These are phyloP conservation scores for Thomomys bottae DNA, from an alignment of 2,113 vertebrate genomes.

Conservation along the genomic window DNA sequence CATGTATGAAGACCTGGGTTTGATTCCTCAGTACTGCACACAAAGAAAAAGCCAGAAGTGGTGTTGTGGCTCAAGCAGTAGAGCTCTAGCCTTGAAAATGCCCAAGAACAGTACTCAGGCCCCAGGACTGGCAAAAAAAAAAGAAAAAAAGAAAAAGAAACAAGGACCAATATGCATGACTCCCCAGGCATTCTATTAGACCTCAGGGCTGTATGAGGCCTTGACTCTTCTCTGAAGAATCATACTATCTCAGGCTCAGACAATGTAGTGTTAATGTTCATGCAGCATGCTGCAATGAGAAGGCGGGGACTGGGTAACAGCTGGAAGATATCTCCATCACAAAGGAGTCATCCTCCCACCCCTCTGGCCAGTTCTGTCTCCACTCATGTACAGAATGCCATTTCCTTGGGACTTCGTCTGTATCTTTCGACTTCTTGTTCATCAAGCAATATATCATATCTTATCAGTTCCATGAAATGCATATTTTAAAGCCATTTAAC, in stretches of 20 bases:
- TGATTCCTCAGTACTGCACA: no score
- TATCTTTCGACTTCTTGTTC: slow-evolving; percentile 46
- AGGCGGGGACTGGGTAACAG: neutral
- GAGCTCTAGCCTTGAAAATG: no score
- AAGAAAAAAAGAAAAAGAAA: no score
- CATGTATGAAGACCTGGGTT: no score
- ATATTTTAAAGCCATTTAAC: slow-evolving; percentile 56
- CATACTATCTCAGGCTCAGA: neutral
- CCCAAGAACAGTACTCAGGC: no score
- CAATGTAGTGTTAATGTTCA: neutral
- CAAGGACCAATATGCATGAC: accelerated
- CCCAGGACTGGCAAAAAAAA: no score
- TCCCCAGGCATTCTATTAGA: neutral
- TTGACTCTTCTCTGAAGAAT: neutral
- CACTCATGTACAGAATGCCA: neutral
- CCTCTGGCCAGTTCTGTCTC: neutral
- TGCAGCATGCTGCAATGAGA: accelerated
- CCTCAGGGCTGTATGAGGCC: neutral
- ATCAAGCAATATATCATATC: slow-evolving; percentile 45
- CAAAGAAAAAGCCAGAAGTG: no score
- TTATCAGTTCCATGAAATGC: slow-evolving; percentile 45
- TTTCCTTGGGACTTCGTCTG: neutral
- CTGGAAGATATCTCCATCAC: no score
- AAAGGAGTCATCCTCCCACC: neutral
- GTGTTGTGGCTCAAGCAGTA: no score